These are phyloP conservation scores for Hyles vespertilio DNA, from an alignment of 1,140 invertebrate genomes.

Conservation along the genomic window DNA sequence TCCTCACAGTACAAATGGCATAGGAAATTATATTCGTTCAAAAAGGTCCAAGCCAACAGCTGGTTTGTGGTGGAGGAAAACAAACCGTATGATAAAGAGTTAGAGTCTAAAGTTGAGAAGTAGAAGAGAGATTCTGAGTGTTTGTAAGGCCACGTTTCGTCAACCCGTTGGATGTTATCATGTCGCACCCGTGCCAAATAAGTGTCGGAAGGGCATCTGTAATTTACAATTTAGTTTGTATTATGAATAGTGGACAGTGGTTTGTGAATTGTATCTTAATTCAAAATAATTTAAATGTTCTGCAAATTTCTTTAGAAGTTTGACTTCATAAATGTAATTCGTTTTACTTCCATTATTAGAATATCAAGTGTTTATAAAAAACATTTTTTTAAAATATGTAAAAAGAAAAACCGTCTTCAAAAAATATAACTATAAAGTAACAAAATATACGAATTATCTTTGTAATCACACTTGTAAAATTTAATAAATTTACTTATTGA, in stretches of 20 bases:
- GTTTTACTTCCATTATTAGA: too few relatives aligned
- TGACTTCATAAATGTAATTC: too few relatives aligned
- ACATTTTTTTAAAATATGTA: too few relatives aligned
- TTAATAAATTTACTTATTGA: too few relatives aligned
- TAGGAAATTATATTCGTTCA: slow-evolving; percentile 3
- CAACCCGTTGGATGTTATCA: slow-evolving; percentile 5
- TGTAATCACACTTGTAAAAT: too few relatives aligned
- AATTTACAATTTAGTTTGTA: background rate
- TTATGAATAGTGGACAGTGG: background rate
- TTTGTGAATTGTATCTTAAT: background rate
- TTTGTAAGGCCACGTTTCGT: slow-evolving; percentile 6
- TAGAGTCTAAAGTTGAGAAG: slow-evolving; percentile 7
- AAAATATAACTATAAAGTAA: too few relatives aligned
- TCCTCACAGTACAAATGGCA: slow-evolving; percentile 7
- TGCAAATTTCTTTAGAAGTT: too few relatives aligned
- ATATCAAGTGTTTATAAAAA: too few relatives aligned
- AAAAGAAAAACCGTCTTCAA: too few relatives aligned
- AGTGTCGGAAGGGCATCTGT: slow-evolving; percentile 5
- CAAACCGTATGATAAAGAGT: slow-evolving; percentile 5
- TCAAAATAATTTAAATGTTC: too few relatives aligned
- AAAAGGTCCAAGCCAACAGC: slow-evolving; percentile 5
- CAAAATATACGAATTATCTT: too few relatives aligned
- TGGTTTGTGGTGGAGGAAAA: background rate
- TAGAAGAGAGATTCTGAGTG: slow-evolving; percentile 1
- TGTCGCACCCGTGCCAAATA: background rate